Evolutionary conservation across 2,888 invertebrate genomes (phyloP).

Genomic region (Leucoptera coffeella): DNA sequence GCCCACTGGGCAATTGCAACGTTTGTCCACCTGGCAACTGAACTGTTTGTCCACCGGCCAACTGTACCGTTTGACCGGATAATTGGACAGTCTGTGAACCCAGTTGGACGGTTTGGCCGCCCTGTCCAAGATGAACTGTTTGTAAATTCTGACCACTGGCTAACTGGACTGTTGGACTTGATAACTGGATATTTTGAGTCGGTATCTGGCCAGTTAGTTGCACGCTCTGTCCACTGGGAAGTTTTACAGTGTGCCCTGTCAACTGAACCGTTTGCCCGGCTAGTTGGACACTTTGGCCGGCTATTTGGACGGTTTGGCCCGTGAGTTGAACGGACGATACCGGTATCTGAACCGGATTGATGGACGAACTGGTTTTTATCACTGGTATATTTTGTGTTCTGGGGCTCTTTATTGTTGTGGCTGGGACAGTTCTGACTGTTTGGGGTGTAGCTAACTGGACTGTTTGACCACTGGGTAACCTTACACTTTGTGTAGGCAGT

Average conservation of each 20-base stretch:
- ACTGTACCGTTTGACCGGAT: constrained; percentile 24
- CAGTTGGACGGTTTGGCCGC: constrained; percentile 20
- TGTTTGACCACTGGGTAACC: constrained; percentile 33
- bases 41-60: constrained; percentile 22
- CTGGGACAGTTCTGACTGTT: constrained; percentile 19
- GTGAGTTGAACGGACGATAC: constrained; percentile 27
- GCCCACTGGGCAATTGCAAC: constrained; percentile 17
- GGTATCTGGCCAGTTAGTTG: constrained; percentile 18
- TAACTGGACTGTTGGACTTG: constrained; percentile 26
- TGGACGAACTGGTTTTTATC: constrained; percentile 10
- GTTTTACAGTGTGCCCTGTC: constrained; percentile 40
- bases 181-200: constrained; percentile 22
- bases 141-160: constrained; percentile 25
- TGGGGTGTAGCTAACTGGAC: constrained; percentile 30
- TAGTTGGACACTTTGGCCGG: constrained; percentile 30
- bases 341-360: constrained; percentile 19
- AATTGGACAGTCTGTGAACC: constrained; percentile 31
- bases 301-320: constrained; percentile 31
- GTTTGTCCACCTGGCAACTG: constrained; percentile 12
- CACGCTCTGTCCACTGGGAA: constrained; percentile 34
- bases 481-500: constrained; percentile 21
- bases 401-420: constrained; percentile 14
- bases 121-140: constrained; percentile 12
- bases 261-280: constrained; percentile 30
- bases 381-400: constrained; percentile 15